phyloP scores from a whole-genome alignment of 2,797 vertebrate genomes.

The Melanotaenia boesemani region DNA sequence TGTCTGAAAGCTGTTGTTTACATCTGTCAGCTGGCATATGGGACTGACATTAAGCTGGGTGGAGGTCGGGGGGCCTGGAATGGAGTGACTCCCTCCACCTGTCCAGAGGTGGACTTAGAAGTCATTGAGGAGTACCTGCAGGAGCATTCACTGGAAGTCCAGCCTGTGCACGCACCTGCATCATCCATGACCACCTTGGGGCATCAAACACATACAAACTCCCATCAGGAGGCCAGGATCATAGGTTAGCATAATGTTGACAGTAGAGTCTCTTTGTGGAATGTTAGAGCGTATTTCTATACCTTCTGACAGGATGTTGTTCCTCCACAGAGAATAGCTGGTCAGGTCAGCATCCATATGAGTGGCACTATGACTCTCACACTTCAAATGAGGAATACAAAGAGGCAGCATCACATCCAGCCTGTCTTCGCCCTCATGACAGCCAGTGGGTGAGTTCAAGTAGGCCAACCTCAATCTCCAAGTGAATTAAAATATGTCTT shows the following conservation, averaged over 20 bases:
- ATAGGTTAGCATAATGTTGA: conserved; percentile 63
- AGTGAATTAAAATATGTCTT: not conserved
- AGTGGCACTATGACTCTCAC: conserved; percentile 76
- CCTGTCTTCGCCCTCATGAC: conserved; percentile 65
- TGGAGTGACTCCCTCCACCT: conserved; percentile 53
- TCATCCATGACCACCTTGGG: conserved; percentile 44
- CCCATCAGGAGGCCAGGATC: conserved; percentile 60
- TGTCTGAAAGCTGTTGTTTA: conserved; percentile 18
- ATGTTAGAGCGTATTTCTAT: not conserved
- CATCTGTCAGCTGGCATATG: conserved; percentile 74
- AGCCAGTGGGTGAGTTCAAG: conserved; percentile 76
- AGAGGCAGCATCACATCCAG: conserved; percentile 47
- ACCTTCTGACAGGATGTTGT: conserved; percentile 13
- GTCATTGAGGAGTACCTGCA: conserved; percentile 87
- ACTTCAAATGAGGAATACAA: conserved; percentile 66
- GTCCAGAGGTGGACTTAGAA: conserved; percentile 83
- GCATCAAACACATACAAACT: conserved; percentile 52
- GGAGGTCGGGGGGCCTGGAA: conserved; percentile 61
- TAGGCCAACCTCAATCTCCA: not conserved
- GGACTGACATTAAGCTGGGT: conserved; percentile 67
- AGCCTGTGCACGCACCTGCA: conserved; percentile 48
- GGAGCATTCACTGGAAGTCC: conserved; percentile 83
- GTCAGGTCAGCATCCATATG: conserved; percentile 78
- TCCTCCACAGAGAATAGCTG: conserved; percentile 78
- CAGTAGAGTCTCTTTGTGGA: not conserved